Base-by-base conservation (phyloP, 2,888 invertebrate species). In the Scaptomyza cyrtandrae region DNA sequence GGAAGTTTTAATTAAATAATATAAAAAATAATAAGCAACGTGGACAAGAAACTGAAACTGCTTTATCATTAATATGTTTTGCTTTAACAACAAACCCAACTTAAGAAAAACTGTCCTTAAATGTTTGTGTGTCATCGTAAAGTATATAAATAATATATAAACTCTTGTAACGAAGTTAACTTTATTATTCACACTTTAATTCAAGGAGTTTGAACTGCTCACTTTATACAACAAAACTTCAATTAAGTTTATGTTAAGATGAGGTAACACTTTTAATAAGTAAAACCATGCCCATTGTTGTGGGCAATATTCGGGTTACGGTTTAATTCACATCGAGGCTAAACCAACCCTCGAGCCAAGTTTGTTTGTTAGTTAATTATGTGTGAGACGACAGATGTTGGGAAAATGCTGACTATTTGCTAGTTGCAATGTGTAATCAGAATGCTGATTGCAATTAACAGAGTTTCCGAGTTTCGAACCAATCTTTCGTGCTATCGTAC, bases 371-470 rank as follows among this genome's bases (percentile, higher is more conserved):
- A 39, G 33, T 37, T 16, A 59, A 54, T 63, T 19, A 41, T 58
- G 41, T 72, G 67, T 55, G 39, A 46, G 60, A 27, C 50, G 57
- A 54, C 75, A 75, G 77, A 54, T 75, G 75, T 46, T 13, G 33
- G 16, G n/a, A 11, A 11, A 50, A 14, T 72, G 52, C 56, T 44
- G 45, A 66, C 44, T 33, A 58, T 31, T 64, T 24, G 19, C 2
- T 33, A 58, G 31, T 64, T 24, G 19, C 2, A 49, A 48, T 41
- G 43, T 39, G 4, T 16, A 41, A 14, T 10, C 11, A 49, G 44
- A 37, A 45, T 46, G 50, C 56, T 57, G 63, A 58, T 53, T 61
- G 67, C 52, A 77, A 75, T 72, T 77, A 77, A 60, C 60, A 46
- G 60, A 54, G 43, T 59, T 59, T 62, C 1, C 13, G 2, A 2